A percentile compares a stretch with the other conserved stretches of the same genome.
phyloP scores from a whole-genome alignment of 2,888 invertebrate genomes.

The Dorcus parallelipipedus region DNA sequence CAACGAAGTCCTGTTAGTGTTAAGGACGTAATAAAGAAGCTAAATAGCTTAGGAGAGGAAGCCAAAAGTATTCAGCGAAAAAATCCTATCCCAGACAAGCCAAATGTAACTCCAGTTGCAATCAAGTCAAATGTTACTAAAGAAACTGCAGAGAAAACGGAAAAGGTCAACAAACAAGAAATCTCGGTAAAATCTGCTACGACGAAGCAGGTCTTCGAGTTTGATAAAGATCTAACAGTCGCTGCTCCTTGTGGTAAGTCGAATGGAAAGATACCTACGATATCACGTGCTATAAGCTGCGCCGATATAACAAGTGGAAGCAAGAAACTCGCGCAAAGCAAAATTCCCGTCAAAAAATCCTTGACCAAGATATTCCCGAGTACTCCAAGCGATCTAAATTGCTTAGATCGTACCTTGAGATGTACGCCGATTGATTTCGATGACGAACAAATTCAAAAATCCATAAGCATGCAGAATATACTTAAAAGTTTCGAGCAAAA shows the following conservation, averaged over 20 bases:
- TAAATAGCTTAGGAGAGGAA: conserved; percentile 27
- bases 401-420: conserved; percentile 27
- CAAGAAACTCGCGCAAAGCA: conserved; percentile 26
- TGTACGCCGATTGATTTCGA: conserved; percentile 18
- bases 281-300: conserved; percentile 38
- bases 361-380: conserved; percentile 43
- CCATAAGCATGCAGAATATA: conserved; percentile 25
- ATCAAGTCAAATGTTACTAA: not conserved
- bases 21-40: conserved; percentile 36
- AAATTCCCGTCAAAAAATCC: conserved; percentile 42
- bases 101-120: not conserved
- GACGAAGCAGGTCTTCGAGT: too few relatives aligned
- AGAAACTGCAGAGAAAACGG: not conserved
- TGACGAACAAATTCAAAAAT: conserved; percentile 12
- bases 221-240: too few relatives aligned
- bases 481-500: not conserved
- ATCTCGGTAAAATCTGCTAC: not conserved
- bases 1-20: conserved; percentile 28
- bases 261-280: conserved; percentile 13
- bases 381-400: conserved; percentile 47
- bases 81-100: not conserved
- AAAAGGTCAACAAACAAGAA: not conserved
- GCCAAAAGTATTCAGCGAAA: not conserved
- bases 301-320: conserved; percentile 32
- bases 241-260: not conserved